A percentile compares a stretch with the other conserved stretches of the same genome.
Evolutionary conservation across 2,797 vertebrate genomes (phyloP).

Genomic region (Pteropus rufus): DNA sequence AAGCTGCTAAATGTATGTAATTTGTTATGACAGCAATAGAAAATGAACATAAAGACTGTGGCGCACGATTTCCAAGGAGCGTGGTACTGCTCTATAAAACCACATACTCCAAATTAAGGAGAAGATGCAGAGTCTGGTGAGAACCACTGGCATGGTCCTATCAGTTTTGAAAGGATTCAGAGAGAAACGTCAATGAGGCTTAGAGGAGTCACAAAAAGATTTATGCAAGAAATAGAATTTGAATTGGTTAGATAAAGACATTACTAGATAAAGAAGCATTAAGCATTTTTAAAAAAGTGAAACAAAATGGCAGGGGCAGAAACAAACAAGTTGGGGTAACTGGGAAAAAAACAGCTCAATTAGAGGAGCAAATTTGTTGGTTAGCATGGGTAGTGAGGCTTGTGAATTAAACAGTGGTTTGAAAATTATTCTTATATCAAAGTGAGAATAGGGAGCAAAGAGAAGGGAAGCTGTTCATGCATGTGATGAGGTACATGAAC

Average conservation of each 20-base stretch:
- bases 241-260: background rate
- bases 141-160: background rate
- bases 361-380: background rate
- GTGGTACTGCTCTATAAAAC: background rate
- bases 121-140: background rate
- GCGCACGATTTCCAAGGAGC: background rate
- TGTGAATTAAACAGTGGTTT: background rate
- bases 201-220: background rate
- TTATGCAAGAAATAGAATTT: background rate
- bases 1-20: background rate
- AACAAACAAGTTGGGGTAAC: background rate
- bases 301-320: background rate
- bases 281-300: background rate
- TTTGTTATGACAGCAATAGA: background rate
- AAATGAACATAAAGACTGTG: background rate
- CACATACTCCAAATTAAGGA: background rate
- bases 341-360: background rate
- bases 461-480: accelerated
- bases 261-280: background rate
- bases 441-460: background rate
- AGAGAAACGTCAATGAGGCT: background rate
- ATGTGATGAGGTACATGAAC: accelerated
- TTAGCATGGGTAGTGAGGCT: background rate
- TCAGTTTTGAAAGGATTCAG: background rate
- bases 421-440: background rate